Percentiles rank a stretch among this genome's conserved stretches.
phyloP scores from a whole-genome alignment of 2,113 vertebrate genomes.

The Hippocampus comes region DNA sequence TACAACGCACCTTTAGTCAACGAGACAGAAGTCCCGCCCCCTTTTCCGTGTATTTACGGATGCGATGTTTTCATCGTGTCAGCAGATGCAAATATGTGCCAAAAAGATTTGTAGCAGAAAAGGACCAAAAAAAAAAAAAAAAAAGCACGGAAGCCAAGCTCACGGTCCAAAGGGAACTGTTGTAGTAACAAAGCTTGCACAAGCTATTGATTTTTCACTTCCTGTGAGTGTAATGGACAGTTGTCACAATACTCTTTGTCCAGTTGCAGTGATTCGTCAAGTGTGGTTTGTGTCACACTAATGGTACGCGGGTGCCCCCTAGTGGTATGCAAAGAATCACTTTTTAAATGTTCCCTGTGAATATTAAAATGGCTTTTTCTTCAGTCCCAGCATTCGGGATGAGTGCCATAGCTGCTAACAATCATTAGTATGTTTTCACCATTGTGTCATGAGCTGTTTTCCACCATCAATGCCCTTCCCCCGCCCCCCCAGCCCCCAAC shows the following conservation, averaged over 20 bases:
- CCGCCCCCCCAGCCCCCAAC: not conserved
- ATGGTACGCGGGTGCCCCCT: not conserved
- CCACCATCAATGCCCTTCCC: constrained; percentile 20
- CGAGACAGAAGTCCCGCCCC: constrained; percentile 12
- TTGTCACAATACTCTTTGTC: not conserved
- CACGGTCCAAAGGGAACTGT: too few relatives aligned
- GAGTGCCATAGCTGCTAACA: constrained; percentile 62
- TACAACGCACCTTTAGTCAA: constrained; percentile 44
- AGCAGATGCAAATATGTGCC: constrained; percentile 35
- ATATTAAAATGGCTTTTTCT: not conserved
- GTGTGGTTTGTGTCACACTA: not conserved
- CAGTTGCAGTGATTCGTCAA: not conserved
- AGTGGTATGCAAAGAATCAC: not conserved
- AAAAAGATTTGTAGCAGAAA: constrained; percentile 50
- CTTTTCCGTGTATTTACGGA: constrained; percentile 30
- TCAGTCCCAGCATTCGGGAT: constrained; percentile 49
- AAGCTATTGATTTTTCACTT: not conserved
- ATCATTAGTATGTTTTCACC: constrained; percentile 64
- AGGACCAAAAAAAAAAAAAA: constrained; percentile 11
- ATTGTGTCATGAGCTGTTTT: constrained; percentile 57
- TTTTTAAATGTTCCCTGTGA: not conserved
- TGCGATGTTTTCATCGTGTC: constrained; percentile 28
- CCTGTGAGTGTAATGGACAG: not conserved
- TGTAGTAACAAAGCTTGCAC: too few relatives aligned
- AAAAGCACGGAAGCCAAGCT: constrained; percentile 31